Evolutionary conservation across 2,797 vertebrate genomes (phyloP).

Genomic region (Monodelphis domestica): DNA sequence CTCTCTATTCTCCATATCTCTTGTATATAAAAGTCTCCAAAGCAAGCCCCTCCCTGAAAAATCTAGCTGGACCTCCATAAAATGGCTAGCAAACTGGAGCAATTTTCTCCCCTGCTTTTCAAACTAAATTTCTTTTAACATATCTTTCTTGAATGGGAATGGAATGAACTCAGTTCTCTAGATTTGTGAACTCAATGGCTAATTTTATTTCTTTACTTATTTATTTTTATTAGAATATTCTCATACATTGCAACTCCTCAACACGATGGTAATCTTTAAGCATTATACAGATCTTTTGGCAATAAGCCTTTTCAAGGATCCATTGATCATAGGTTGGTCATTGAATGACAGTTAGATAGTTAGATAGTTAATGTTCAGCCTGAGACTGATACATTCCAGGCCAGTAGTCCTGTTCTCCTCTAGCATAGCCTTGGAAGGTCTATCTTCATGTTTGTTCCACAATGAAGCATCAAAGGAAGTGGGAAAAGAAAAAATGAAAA

Average conservation of each 20-base stretch:
- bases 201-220: not conserved
- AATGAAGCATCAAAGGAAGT: not conserved
- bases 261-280: not conserved
- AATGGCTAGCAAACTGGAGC: not conserved
- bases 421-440: not conserved
- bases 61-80: not conserved
- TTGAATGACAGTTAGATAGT: not conserved
- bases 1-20: not conserved
- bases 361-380: not conserved
- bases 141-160: not conserved
- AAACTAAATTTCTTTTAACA: not conserved
- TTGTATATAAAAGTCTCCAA: not conserved
- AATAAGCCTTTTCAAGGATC: not conserved
- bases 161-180: conserved; percentile 7
- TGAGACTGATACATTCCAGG: not conserved
- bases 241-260: not conserved
- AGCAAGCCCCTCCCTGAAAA: not conserved
- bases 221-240: not conserved
- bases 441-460: not conserved
- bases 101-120: not conserved
- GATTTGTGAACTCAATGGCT: not conserved
- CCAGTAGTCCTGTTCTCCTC: not conserved
- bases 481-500: conserved; percentile 1
- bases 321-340: not conserved
- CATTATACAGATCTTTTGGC: too few species aligned